Evolutionary conservation across 2,113 vertebrate species (phyloP).

Genomic region (Daphoenositta chrysoptera): DNA sequence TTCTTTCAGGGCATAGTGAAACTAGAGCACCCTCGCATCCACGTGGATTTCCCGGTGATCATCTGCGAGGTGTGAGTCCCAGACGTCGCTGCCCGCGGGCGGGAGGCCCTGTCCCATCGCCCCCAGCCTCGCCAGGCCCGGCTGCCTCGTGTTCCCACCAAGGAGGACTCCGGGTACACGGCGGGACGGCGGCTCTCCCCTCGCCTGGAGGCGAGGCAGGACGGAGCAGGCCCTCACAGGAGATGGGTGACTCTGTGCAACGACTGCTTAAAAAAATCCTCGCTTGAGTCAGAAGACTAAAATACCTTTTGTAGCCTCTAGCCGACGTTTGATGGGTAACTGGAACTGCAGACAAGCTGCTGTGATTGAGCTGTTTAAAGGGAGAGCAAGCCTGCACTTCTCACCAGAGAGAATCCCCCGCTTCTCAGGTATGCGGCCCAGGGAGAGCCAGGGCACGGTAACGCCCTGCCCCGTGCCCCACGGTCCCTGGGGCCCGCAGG

Average conservation of each 20-base stretch:
- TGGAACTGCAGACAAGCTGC: slow-evolving; percentile 30
- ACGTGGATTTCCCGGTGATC: slow-evolving; percentile 95
- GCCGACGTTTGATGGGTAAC: slow-evolving; percentile 27
- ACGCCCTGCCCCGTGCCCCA: accelerated
- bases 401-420: slow-evolving; percentile 6
- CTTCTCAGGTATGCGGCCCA: slow-evolving; percentile 55
- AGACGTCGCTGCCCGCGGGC: neutral
- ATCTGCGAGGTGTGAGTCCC: slow-evolving; percentile 89
- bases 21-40: slow-evolving; percentile 92
- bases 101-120: neutral
- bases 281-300: slow-evolving; percentile 30
- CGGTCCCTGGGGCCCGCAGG: neutral
- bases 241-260: slow-evolving; percentile 17
- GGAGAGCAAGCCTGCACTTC: slow-evolving; percentile 27
- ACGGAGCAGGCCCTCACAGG: neutral
- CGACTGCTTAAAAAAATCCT: slow-evolving; percentile 33
- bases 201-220: neutral
- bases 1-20: slow-evolving; percentile 88
- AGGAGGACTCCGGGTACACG: neutral
- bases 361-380: slow-evolving; percentile 20
- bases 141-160: neutral
- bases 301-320: slow-evolving; percentile 36
- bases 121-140: neutral
- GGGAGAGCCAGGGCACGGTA: neutral
- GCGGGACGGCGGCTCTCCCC: neutral